These are phyloP conservation scores for Smittia sp. DNA, from an alignment of 2,888 invertebrate species.

Conservation along the genomic window DNA sequence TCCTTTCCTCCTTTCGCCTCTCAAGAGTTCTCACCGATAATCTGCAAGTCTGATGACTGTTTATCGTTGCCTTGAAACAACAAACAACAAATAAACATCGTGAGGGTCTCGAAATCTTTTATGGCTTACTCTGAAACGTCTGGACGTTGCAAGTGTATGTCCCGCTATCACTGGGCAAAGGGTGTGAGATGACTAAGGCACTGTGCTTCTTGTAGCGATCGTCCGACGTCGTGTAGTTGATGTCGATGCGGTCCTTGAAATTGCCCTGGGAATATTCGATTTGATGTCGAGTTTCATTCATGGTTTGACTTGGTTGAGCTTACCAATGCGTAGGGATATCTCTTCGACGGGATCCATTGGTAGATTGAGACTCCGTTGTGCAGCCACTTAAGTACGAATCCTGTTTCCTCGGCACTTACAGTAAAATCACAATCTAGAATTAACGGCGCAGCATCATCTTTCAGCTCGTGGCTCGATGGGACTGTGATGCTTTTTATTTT, in stretches of 20 bases:
- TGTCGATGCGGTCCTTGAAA: slow-evolving; percentile 22
- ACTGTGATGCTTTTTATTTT: slow-evolving; percentile 53
- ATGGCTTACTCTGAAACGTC: slow-evolving; percentile 7
- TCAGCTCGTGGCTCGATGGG: slow-evolving; percentile 51
- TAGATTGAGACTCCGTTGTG: slow-evolving; percentile 8
- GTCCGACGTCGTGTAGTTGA: slow-evolving; percentile 10
- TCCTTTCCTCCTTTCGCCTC: no score
- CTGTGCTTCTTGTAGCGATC: slow-evolving; percentile 19
- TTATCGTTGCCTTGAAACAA: background rate
- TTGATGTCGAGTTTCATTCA: no score
- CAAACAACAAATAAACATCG: background rate
- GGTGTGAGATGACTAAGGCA: slow-evolving; percentile 26
- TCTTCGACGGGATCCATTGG: slow-evolving; percentile 29
- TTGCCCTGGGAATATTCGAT: background rate
- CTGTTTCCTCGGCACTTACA: background rate
- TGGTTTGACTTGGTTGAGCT: background rate
- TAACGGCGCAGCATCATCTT: slow-evolving; percentile 50
- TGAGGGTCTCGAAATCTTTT: no score
- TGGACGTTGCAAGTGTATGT: slow-evolving; percentile 29
- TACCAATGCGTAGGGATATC: slow-evolving; percentile 20
- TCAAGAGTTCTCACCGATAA: background rate
- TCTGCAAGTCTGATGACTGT: background rate
- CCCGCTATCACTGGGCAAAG: background rate
- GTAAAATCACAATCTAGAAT: slow-evolving; percentile 41
- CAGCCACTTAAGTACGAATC: slow-evolving; percentile 33